These are phyloP conservation scores for Mastacembelus armatus DNA, from an alignment of 2,797 vertebrate species.

Conservation along the genomic window DNA sequence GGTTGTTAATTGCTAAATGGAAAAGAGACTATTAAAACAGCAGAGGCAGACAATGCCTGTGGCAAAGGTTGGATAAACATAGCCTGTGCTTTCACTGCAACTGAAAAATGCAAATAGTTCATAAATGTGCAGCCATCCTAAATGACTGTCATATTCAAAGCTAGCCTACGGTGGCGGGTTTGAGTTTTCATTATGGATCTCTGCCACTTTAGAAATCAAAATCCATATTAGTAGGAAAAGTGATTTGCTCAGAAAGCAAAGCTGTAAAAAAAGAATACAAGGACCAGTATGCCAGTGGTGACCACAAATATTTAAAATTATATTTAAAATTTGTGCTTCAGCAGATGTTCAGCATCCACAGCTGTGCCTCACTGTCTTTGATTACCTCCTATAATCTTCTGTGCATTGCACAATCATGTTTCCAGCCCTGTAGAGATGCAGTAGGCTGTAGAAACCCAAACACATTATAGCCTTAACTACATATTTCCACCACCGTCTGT, in stretches of 20 bases:
- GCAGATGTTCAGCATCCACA: conserved; percentile 44
- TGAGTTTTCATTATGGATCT: conserved; percentile 25
- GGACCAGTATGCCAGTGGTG: conserved; percentile 5
- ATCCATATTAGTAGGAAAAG: neutral
- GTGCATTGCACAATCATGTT: conserved; percentile 25
- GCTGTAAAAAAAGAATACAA: no score
- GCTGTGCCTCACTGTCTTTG: conserved; percentile 35
- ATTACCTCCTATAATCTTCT: conserved; percentile 43
- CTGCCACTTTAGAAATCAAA: neutral
- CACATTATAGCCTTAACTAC: neutral
- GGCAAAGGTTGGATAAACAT: conserved; percentile 39
- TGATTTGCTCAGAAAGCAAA: conserved; percentile 8
- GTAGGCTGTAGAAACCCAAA: neutral
- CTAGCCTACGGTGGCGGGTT: neutral
- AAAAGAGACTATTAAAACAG: conserved; percentile 39
- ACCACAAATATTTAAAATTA: no score
- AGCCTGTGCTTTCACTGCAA: neutral
- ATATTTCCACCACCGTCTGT: no score
- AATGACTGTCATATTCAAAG: conserved; percentile 16
- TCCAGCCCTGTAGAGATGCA: conserved; percentile 17
- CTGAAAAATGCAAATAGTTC: conserved; percentile 10
- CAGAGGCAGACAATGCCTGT: conserved; percentile 18
- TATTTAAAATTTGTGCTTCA: conserved; percentile 36
- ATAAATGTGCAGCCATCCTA: conserved; percentile 13
- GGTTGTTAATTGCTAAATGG: conserved; percentile 39